Evolutionary conservation across 2,888 invertebrate species (phyloP).

Genomic region (Rhopalosiphum nymphaeae): DNA sequence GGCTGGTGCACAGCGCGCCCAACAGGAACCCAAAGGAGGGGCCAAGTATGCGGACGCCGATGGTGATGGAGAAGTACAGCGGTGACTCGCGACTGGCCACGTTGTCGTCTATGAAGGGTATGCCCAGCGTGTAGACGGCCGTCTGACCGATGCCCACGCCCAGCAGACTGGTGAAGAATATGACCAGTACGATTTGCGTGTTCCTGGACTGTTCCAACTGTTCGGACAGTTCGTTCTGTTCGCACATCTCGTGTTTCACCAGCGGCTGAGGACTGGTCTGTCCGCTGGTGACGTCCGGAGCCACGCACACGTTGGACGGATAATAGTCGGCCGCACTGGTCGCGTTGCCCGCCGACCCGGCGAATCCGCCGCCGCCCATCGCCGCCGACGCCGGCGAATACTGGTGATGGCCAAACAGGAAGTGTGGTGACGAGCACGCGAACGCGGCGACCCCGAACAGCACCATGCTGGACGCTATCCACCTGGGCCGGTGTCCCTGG

Average conservation of each 20-base stretch:
- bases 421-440: conserved; percentile 89
- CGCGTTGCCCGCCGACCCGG: not conserved
- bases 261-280: not conserved
- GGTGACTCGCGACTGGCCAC: conserved; percentile 93
- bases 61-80: conserved; percentile 92
- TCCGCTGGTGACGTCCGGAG: not conserved
- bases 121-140: conserved; percentile 91
- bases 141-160: conserved; percentile 94
- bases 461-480: conserved; percentile 92
- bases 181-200: conserved; percentile 85
- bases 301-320: conserved; percentile 3
- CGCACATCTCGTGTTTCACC: conserved; percentile 71
- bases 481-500: conserved; percentile 90
- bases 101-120: conserved; percentile 94
- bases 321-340: conserved; percentile 11
- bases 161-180: conserved; percentile 88
- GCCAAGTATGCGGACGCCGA: conserved; percentile 90
- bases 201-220: conserved; percentile 82
- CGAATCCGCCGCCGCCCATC: conserved; percentile 66
- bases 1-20: conserved; percentile 88
- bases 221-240: conserved; percentile 76
- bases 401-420: conserved; percentile 82
- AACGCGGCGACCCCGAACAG: conserved; percentile 88
- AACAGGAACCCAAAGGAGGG: conserved; percentile 92
- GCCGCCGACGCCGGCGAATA: conserved; percentile 63